Evolutionary conservation across 2,113 vertebrate genomes (phyloP).

Genomic region (Macquaria ambigua): DNA sequence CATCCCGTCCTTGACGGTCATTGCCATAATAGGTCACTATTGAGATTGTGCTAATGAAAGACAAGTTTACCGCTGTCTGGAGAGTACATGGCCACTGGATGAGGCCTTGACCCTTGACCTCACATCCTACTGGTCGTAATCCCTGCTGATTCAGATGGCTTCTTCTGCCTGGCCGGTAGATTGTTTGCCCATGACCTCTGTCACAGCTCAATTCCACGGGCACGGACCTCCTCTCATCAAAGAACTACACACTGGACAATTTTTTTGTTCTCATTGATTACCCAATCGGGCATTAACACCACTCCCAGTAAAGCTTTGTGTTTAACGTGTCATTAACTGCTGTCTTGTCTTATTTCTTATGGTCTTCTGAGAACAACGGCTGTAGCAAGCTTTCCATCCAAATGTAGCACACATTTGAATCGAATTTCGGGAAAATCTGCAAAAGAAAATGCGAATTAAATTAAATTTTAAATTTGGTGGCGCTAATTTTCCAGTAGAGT

Average conservation of each 20-base stretch:
- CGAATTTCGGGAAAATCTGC: too few relatives aligned
- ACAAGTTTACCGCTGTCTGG: conserved; percentile 49
- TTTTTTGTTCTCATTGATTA: conserved; percentile 54
- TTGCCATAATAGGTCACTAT: conserved; percentile 22
- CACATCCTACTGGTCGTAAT: conserved; percentile 47
- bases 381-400: too few relatives aligned
- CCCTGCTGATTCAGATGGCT: conserved; percentile 60
- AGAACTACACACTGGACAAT: neutral
- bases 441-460: too few relatives aligned
- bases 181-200: conserved; percentile 67
- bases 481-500: too few relatives aligned
- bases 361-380: neutral
- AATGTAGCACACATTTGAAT: too few relatives aligned
- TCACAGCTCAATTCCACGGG: conserved; percentile 59
- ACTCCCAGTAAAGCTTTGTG: conserved; percentile 41
- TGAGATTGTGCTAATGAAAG: conserved; percentile 42
- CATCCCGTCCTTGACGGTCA: conserved; percentile 17
- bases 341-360: conserved; percentile 3
- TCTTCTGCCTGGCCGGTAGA: conserved; percentile 20
- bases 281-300: conserved; percentile 34
- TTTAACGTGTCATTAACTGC: conserved; percentile 54
- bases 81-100: conserved; percentile 44
- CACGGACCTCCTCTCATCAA: conserved; percentile 43
- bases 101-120: conserved; percentile 70
- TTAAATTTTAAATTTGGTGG: too few relatives aligned